Percentiles rank a stretch among this genome's conserved stretches.
Evolutionary conservation across 2,888 invertebrate species (phyloP).

Genomic region (Hydrotaea diabolus): DNA sequence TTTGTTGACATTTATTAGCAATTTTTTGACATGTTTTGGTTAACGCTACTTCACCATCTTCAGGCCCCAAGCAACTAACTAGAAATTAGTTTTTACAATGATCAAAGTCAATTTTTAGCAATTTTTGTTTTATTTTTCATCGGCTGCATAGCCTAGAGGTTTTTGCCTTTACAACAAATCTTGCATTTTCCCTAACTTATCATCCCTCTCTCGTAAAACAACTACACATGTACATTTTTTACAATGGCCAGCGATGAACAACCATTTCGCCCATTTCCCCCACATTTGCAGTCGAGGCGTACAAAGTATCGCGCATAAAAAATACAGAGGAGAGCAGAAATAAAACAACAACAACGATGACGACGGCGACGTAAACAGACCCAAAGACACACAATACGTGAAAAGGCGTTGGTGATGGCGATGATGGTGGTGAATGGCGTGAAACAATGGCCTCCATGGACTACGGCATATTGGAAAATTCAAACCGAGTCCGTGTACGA

Average conservation of each 20-base stretch:
- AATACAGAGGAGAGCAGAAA: neutral
- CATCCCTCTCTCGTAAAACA: too few relatives aligned
- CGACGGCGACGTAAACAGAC: too few relatives aligned
- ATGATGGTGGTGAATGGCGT: constrained; percentile 14
- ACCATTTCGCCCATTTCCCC: constrained; percentile 3
- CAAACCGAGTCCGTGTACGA: neutral
- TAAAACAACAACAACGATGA: neutral
- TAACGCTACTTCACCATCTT: too few relatives aligned
- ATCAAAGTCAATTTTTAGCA: too few relatives aligned
- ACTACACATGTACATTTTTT: neutral
- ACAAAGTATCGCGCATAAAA: neutral
- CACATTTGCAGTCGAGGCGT: neutral
- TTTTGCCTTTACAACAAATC: too few relatives aligned
- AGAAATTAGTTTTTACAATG: too few relatives aligned
- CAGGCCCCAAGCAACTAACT: too few relatives aligned
- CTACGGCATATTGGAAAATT: constrained; percentile 3
- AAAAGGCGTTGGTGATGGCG: constrained; percentile 6
- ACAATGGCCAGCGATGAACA: neutral
- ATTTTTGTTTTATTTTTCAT: too few relatives aligned
- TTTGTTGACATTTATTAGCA: too few relatives aligned
- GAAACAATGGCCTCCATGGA: constrained; percentile 21
- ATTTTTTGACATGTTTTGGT: too few relatives aligned
- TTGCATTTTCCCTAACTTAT: neutral
- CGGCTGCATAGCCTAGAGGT: too few relatives aligned
- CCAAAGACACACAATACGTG: constrained; percentile 23